These are phyloP conservation scores for Lutraria lutraria DNA, from an alignment of 2,888 invertebrate genomes.

Conservation along the genomic window DNA sequence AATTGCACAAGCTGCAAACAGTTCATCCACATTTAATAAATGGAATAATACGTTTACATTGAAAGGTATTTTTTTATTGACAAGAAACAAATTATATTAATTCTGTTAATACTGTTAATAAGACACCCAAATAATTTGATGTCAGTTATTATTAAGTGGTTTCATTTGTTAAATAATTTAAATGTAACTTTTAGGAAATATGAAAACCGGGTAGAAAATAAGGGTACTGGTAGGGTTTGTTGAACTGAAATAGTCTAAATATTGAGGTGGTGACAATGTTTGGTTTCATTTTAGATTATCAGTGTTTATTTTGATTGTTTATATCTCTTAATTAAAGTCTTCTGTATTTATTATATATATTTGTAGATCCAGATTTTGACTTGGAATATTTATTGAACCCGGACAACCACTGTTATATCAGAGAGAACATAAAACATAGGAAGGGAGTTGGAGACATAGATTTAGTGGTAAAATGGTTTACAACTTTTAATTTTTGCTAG, in stretches of 20 bases:
- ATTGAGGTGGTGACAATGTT: no score
- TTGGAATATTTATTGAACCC: slow-evolving; percentile 90
- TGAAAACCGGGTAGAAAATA: no score
- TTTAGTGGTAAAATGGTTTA: slow-evolving; percentile 9
- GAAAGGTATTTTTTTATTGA: slow-evolving; percentile 25
- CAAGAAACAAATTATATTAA: no score
- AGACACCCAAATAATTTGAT: no score
- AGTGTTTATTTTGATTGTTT: neutral
- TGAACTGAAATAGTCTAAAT: no score
- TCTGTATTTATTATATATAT: neutral
- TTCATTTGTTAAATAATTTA: no score
- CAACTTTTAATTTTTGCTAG: neutral
- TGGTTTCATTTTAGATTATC: no score
- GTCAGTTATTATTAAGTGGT: no score
- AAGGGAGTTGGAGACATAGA: slow-evolving; percentile 91
- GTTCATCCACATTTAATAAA: neutral
- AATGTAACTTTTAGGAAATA: no score
- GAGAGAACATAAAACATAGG: slow-evolving; percentile 90
- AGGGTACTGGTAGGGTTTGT: no score
- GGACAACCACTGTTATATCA: slow-evolving; percentile 89
- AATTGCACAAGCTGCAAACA: neutral
- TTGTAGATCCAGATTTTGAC: slow-evolving; percentile 88
- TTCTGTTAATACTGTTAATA: no score
- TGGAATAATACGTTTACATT: slow-evolving; percentile 30
- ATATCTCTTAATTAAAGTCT: neutral